Conservation (phyloP, 2,797 vertebrate species). For the Myioborus miniatus region DNA sequence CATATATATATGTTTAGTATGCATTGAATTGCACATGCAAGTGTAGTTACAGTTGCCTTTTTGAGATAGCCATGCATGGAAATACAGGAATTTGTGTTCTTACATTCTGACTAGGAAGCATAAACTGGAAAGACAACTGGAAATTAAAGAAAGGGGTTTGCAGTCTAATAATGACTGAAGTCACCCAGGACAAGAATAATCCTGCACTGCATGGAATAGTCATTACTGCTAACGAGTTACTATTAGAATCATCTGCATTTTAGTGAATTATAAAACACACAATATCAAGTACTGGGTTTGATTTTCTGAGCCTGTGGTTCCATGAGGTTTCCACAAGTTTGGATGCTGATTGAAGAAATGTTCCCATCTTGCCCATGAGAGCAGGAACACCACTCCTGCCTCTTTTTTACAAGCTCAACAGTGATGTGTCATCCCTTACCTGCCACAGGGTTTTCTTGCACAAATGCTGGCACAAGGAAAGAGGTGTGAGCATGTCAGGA, state of each 20-base stretch:
- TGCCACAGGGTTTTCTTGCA: not conserved
- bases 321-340: not conserved
- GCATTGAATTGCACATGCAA: not conserved
- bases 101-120: not conserved
- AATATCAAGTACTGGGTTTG: not conserved
- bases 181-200: not conserved
- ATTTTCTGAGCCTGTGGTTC: not conserved
- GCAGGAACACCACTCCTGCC: not conserved
- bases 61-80: not conserved
- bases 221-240: not conserved
- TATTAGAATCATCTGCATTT: not conserved
- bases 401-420: not conserved
- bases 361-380: not conserved
- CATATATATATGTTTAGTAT: not conserved
- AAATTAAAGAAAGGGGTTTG: not conserved
- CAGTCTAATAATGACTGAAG: not conserved
- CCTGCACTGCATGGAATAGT: not conserved
- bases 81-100: not conserved
- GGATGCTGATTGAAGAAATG: not conserved
- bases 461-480: not conserved
- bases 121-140: not conserved
- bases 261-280: not conserved
- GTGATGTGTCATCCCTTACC: rapidly evolving
- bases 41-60: not conserved
- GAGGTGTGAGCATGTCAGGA: not conserved